phyloP scores from a whole-genome alignment of 2,888 invertebrate species.

The Macrophya annulata region DNA sequence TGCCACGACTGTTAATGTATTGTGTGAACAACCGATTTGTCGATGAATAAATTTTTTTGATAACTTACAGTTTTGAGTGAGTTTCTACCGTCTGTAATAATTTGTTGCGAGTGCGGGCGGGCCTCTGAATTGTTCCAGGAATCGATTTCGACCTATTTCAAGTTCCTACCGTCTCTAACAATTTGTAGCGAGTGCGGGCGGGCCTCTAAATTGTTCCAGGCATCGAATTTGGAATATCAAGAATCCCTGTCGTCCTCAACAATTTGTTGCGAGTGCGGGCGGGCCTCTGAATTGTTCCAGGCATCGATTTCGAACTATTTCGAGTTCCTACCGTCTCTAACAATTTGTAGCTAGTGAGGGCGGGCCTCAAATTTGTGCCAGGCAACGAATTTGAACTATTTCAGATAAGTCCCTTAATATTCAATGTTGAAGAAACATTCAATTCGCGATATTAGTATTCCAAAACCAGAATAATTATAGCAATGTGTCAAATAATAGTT shows the following conservation, averaged over 20 bases:
- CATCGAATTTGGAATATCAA: not conserved
- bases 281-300: not conserved
- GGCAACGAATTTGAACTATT: not conserved
- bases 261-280: not conserved
- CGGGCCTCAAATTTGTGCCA: not conserved
- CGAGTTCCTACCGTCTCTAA: no score
- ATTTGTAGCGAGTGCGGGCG: conserved; percentile 2
- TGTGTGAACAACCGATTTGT: not conserved
- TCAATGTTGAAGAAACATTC: not conserved
- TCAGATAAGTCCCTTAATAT: not conserved
- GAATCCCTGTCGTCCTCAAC: not conserved
- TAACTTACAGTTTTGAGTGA: not conserved
- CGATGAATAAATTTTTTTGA: no score
- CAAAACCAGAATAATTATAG: not conserved
- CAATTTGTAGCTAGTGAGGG: no score
- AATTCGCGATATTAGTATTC: not conserved
- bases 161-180: not conserved
- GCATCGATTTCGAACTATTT: not conserved
- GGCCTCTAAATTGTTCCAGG: not conserved
- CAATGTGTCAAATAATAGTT: not conserved
- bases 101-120: not conserved
- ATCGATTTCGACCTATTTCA: not conserved
- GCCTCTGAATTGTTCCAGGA: not conserved
- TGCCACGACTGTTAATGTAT: conserved; percentile 11
- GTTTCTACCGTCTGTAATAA: not conserved